Evolutionary conservation across 2,797 vertebrate genomes (phyloP).

Genomic region (Uromys caudimaculatus): DNA sequence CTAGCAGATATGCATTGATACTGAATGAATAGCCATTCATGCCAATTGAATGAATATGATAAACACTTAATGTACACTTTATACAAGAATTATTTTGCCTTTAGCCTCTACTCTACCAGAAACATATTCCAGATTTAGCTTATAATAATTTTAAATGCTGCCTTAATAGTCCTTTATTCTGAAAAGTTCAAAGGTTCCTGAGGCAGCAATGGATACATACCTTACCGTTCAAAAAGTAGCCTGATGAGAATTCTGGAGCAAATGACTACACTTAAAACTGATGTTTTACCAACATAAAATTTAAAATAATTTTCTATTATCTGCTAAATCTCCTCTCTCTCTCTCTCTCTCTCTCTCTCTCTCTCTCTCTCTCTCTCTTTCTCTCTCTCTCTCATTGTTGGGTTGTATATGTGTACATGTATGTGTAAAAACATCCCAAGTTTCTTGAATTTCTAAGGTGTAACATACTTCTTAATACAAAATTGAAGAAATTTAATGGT

Average conservation of each 20-base stretch:
- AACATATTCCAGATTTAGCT: slow-evolving; percentile 21
- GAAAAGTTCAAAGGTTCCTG: neutral
- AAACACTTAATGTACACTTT: neutral
- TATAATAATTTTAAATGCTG: neutral
- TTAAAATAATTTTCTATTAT: neutral
- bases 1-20: neutral
- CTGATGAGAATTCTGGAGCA: neutral
- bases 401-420: neutral
- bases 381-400: too few relatives aligned
- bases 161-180: neutral
- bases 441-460: neutral
- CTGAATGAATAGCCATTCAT: neutral
- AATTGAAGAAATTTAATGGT: neutral
- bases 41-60: neutral
- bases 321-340: neutral
- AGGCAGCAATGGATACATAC: neutral
- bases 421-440: neutral
- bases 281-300: neutral
- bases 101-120: neutral
- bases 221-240: neutral
- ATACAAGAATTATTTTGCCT: neutral
- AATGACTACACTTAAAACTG: neutral
- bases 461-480: neutral
- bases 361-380: neutral
- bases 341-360: neutral